Evolutionary conservation across 2,888 invertebrate genomes (phyloP).

Genomic region (Apantesis nais): DNA sequence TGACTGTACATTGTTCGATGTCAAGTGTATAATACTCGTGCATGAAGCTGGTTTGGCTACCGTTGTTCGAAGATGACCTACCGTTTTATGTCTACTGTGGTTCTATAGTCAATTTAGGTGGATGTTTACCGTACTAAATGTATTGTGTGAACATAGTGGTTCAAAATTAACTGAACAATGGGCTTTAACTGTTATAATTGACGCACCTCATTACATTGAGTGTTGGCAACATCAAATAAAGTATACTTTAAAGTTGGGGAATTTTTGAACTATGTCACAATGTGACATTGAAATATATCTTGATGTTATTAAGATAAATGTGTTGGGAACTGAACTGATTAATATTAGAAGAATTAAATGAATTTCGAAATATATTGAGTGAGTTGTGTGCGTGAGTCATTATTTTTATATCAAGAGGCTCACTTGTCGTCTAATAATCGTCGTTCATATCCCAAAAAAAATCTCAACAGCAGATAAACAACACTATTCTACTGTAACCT

Average conservation of each 20-base stretch:
- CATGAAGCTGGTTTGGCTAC: conserved; percentile 1
- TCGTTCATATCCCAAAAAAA: not conserved
- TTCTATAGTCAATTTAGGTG: conserved; percentile 10
- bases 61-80: not conserved
- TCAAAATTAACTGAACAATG: conserved; percentile 24
- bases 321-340: not conserved
- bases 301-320: not conserved
- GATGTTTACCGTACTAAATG: conserved; percentile 17
- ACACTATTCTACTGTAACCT: no score
- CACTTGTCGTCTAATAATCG: not conserved
- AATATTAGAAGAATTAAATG: not conserved
- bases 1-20: not conserved
- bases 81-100: not conserved
- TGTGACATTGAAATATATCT: not conserved
- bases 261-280: conserved; percentile 3
- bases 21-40: conserved; percentile 2
- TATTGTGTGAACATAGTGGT: conserved; percentile 20
- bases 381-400: no score
- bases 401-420: not conserved
- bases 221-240: conserved; percentile 15
- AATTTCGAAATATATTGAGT: no score
- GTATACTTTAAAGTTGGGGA: conserved; percentile 4
- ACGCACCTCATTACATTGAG: conserved; percentile 21
- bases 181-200: conserved; percentile 24
- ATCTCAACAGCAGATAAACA: not conserved